phyloP scores from a whole-genome alignment of 2,888 invertebrate genomes.

The Napeogenes inachia region DNA sequence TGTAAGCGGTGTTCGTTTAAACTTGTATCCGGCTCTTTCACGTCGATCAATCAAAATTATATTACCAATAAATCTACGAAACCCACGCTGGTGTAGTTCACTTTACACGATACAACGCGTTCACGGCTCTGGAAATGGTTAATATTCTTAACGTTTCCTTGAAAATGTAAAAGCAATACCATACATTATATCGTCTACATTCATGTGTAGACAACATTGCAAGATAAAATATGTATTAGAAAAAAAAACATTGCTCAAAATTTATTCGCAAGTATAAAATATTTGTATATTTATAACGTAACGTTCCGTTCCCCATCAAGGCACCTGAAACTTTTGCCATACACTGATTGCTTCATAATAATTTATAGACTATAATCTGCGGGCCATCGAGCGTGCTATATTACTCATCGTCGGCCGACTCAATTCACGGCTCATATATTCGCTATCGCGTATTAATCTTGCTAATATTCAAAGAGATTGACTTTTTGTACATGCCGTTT shows the following conservation, averaged over 20 bases:
- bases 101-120: slow-evolving; percentile 45
- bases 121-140: slow-evolving; percentile 8
- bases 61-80: slow-evolving; percentile 72
- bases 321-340: slow-evolving; percentile 58
- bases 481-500: slow-evolving; percentile 11
- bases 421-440: slow-evolving; percentile 36
- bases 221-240: background rate
- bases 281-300: background rate
- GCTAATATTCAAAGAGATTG: slow-evolving; percentile 28
- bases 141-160: slow-evolving; percentile 9
- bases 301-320: slow-evolving; percentile 42
- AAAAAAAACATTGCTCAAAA: background rate
- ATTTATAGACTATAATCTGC: slow-evolving; percentile 71
- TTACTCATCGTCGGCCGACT: slow-evolving; percentile 56
- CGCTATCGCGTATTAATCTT: slow-evolving; percentile 28
- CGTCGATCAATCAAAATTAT: slow-evolving; percentile 75
- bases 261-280: background rate
- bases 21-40: slow-evolving; percentile 49
- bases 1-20: slow-evolving; percentile 51
- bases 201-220: background rate
- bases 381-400: slow-evolving; percentile 60
- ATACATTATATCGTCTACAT: background rate
- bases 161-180: background rate
- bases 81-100: slow-evolving; percentile 46
- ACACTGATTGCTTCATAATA: slow-evolving; percentile 75